These are phyloP conservation scores for Tipula lateralis DNA, from an alignment of 2,888 invertebrate species.

Conservation along the genomic window DNA sequence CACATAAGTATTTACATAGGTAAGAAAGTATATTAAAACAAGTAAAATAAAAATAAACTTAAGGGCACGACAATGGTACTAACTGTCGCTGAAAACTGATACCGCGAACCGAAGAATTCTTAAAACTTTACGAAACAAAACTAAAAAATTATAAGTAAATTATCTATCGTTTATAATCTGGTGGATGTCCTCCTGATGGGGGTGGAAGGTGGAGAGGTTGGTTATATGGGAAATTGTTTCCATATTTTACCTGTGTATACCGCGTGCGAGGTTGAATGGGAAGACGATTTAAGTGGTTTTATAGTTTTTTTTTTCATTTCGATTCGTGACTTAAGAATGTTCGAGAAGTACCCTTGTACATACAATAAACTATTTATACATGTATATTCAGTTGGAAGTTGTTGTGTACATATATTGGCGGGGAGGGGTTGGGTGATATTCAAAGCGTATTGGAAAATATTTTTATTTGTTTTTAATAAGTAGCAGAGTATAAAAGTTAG, in stretches of 20 bases:
- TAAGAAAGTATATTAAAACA: not conserved
- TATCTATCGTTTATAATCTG: conserved; percentile 13
- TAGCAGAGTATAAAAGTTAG: not conserved
- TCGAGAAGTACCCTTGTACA: conserved; percentile 15
- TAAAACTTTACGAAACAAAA: conserved; percentile 11
- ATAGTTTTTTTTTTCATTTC: not conserved
- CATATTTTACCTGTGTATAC: not conserved
- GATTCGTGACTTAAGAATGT: not conserved
- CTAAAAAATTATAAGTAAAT: conserved; percentile 11
- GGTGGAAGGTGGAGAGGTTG: no score
- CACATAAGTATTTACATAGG: not conserved
- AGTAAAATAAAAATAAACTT: not conserved
- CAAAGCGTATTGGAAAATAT: not conserved
- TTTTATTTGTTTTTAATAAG: conserved; percentile 15
- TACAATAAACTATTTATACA: not conserved
- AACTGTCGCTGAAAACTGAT: conserved; percentile 19
- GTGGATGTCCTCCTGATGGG: no score
- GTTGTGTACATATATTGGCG: no score
- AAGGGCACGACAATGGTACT: conserved; percentile 24
- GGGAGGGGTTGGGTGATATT: not conserved
- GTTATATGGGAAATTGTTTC: not conserved
- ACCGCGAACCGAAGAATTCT: not conserved
- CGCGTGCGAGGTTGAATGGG: not conserved
- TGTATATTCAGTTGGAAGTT: not conserved
- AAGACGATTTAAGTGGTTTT: not conserved